Evolutionary conservation across 2,888 invertebrate species (phyloP), one percentile per base, ranked within the genome.

Genomic region (Steinernema scapterisci): DNA sequence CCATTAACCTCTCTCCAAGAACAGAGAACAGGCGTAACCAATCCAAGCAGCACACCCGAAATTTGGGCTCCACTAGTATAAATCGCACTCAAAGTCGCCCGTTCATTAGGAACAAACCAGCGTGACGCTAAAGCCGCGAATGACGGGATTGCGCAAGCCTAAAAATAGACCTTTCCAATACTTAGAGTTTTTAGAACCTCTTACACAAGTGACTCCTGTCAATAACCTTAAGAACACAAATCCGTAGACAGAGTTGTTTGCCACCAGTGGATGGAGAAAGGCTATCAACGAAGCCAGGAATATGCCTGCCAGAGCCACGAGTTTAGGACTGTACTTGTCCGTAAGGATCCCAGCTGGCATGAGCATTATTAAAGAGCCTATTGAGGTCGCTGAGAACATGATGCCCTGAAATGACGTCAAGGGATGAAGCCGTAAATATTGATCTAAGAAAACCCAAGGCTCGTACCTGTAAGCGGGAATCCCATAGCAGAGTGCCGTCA

Each of bases 1-100:
- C 84, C 83, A 13, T 78, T 75, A n/a, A 78, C 43, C 6, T 83
- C 71, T 16, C 71, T 71, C 9, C 76, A 56, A 9, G 74, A 63
- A 71, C 83, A 83, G 27, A 83, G 78, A 43, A 51, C n/a, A 5
- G 83, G 75, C 0, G 79, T 63, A 11, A 83, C 54, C 3, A 83
- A 38, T 1, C 81, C 51, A 16, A 76, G 71, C 9, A 83, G 46
- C 9, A 80, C 73, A 1, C 78, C 73, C 9, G 81, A 82, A 0
- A 84, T 25, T 76, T 85, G 84, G 48, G 83, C 80, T 6, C 84
- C 84, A 9, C 81, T 78, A 7, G 85, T 85, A 73, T 81, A 85
- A 46, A 85, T 73, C 2, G 85, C 81, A 3, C 80, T 81, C 48
- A 79, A 73, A 0, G 80, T 80, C 6, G 78, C 77, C 19, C 81